Evolutionary conservation across 2,113 vertebrate genomes (phyloP).

Genomic region (Tragelaphus scriptus): DNA sequence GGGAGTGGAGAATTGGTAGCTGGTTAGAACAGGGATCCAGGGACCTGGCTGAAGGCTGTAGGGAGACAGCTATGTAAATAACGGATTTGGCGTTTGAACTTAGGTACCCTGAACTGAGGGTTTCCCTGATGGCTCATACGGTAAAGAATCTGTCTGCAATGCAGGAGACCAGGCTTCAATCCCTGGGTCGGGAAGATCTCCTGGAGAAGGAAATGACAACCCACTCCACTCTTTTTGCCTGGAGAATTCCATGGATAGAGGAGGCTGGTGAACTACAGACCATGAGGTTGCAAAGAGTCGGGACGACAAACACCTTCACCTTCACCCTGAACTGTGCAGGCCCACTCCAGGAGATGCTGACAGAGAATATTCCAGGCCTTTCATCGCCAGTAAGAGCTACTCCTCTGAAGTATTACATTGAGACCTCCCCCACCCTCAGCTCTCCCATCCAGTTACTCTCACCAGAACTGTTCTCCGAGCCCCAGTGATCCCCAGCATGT

Average conservation of each 20-base stretch:
- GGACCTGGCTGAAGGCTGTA: rapidly evolving
- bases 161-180: neutral
- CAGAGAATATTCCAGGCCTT: neutral
- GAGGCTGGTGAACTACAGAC: neutral
- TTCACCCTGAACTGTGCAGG: neutral
- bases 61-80: no score
- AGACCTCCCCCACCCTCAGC: no score
- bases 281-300: neutral
- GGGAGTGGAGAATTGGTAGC: neutral
- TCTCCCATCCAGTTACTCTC: neutral
- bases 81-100: neutral
- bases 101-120: neutral
- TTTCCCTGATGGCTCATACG: neutral
- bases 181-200: neutral
- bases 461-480: neutral
- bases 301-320: neutral
- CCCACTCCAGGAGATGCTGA: neutral
- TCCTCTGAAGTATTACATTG: neutral
- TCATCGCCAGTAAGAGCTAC: neutral
- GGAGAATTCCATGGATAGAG: neutral
- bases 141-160: neutral
- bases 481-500: neutral
- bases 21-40: neutral
- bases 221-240: neutral
- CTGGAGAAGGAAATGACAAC: neutral